Base-by-base conservation (phyloP, 2,113 vertebrate species). In the Ageneiosus marmoratus region DNA sequence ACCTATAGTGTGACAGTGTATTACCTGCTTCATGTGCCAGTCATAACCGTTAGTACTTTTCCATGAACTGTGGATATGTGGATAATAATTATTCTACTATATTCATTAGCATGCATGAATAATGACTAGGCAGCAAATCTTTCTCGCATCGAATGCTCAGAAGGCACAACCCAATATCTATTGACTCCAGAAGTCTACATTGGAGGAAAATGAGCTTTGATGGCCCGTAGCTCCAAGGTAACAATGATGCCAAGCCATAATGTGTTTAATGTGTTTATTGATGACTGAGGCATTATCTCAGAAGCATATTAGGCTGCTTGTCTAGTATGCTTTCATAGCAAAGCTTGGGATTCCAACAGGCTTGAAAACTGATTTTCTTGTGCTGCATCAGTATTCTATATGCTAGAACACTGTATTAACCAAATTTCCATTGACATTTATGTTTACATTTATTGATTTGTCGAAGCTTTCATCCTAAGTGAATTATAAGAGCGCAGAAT, bases 181-280 rank as follows among this genome's bases (percentile, higher is more conserved):
- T 67, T n/a, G 50, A 18, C 48, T 69, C 63, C 50, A 41, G 22
- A 80, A 20, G 50, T 69, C 63, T 51, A 65, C 29, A 51, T 50
- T 1, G 29, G 50, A n/a, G 15, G 50, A 53, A 80, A 80, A 80
- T 27, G 32, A 80, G 62, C 48, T 80, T 67, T 41, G 79, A 69
- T 80, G 63, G 62, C 79, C 32, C 22, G 8, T 65, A 80, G 79
- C 79, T 80, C 63, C 13, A 34, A 75, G 50, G 73, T 69, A 34
- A 69, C 79, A 69, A 41, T 80, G 63, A 69, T 16, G 48, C 65
- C 62, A 69, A 37, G 13, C 32, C 1, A 1, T 80, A 69, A 80
- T 80, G 63, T 70, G 79, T 80, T 80, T 65, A 55, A 80, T 69
- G 63, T 69, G 79, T 29, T 80, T 69, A 67, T 80, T 75, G 73